Evolutionary conservation across 2,113 vertebrate genomes (phyloP), one percentile per base, ranked within the genome.

Genomic region (Bos taurus): DNA sequence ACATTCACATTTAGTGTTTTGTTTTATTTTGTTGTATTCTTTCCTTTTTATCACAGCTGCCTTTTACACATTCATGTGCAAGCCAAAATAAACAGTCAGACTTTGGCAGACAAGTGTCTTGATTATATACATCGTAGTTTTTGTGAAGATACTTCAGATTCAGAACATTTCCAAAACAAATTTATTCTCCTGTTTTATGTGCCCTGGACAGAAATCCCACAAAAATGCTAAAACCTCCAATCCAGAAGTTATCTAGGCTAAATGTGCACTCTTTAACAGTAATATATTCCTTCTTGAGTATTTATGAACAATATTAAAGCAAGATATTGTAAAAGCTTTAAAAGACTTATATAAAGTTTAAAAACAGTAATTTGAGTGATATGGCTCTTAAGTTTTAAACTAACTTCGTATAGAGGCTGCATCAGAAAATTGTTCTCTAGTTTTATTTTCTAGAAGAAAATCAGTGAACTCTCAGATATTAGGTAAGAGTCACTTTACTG

Each of bases 151-250:
- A 93, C 5, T 84, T 54, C 81, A 59, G 81, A 88, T 48, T 93
- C 13, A 94, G n/a, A 85, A 71, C 26, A 91, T 86, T 97, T 94
- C 25, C n/a, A 86, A 94, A 84, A 77, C 36, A 94, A 82, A 57
- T 88, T 85, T 94, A 16, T 87, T 90, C 16, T 92, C 9, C 13
- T 77, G 19, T 48, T 5, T 52, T 83, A 59, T 19, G 50, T 36
- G 2, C 21, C 12, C 17, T 28, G 30, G 14, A 9, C 5, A 78
- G 17, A 92, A 92, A 94, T 83, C 3, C 3, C 11, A 88, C n/a
- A 95, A 88, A 91, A 64, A 33, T 57, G n/a, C 28, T 40, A 64
- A 92, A 92, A 50, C 0, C 3, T 60, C 56, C 48, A 40, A 33
- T 30, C 5, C n/a, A 83, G 48, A 78, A 57, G n/a, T 40, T 54